Conservation (phyloP, 2,888 invertebrate species). For the Thera britannica region DNA sequence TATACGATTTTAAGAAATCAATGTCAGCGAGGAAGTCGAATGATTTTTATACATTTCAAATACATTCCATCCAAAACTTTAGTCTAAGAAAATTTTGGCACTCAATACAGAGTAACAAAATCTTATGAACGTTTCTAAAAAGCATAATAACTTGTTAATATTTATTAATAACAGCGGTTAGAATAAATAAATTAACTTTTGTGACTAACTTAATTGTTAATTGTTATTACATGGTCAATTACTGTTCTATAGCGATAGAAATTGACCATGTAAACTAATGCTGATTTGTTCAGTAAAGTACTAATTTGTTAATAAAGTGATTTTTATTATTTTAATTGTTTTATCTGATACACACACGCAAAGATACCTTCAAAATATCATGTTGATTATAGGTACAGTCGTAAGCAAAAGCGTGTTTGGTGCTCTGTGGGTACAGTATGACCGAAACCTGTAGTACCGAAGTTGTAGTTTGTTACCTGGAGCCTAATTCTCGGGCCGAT, state of each 20-base stretch:
- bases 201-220: slow-evolving; percentile 74
- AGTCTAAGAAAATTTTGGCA: slow-evolving; percentile 6
- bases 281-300: slow-evolving; percentile 68
- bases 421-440: no score
- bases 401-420: no score
- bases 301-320: slow-evolving; percentile 84
- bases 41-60: background rate
- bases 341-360: slow-evolving; percentile 25
- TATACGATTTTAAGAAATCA: slow-evolving; percentile 13
- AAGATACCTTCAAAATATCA: no score
- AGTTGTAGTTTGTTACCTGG: no score
- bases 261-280: slow-evolving; percentile 54
- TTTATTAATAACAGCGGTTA: slow-evolving; percentile 76
- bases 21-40: background rate
- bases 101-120: slow-evolving; percentile 9
- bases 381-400: no score
- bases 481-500: no score
- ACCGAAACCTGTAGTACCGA: no score
- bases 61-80: slow-evolving; percentile 20
- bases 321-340: slow-evolving; percentile 63
- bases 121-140: slow-evolving; percentile 43
- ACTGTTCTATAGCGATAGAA: slow-evolving; percentile 43
- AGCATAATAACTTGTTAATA: slow-evolving; percentile 79
- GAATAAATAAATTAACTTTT: slow-evolving; percentile 64
- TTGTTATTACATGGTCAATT: slow-evolving; percentile 69